These are phyloP conservation scores for Idris sp. DNA, from an alignment of 1,140 invertebrate species.

Conservation along the genomic window DNA sequence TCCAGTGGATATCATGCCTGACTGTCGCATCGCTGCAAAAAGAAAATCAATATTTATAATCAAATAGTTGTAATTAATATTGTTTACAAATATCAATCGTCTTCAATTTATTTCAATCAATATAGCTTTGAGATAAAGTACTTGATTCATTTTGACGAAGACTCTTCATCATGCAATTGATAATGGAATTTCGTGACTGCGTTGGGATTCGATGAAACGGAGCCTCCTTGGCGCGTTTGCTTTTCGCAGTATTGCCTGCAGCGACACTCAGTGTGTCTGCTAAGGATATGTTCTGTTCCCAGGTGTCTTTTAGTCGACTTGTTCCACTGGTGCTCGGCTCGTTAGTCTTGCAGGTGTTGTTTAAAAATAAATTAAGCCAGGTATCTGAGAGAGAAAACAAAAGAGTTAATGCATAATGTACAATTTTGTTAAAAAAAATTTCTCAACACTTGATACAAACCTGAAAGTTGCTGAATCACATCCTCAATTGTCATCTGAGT, in stretches of 20 bases:
- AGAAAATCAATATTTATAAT: too few species aligned
- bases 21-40: conserved; percentile 57
- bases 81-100: conserved; percentile 10
- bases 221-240: conserved; percentile 88
- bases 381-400: too few species aligned
- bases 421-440: neutral
- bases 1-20: conserved; percentile 21
- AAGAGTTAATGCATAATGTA: neutral
- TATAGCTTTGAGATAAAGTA: too few species aligned
- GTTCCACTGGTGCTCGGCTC: conserved; percentile 68
- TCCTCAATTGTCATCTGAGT: conserved; percentile 85
- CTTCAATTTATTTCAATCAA: too few species aligned
- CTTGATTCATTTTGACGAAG: conserved; percentile 60
- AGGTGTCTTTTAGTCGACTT: conserved; percentile 71
- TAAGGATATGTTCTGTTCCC: conserved; percentile 78
- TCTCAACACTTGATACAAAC: too few species aligned
- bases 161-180: conserved; percentile 63
- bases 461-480: conserved; percentile 80
- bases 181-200: conserved; percentile 70
- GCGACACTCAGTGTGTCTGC: conserved; percentile 84
- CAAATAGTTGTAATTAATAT: too few species aligned
- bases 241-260: conserved; percentile 89
- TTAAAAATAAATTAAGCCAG: conserved; percentile 71
- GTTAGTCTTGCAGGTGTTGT: conserved; percentile 70
- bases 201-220: conserved; percentile 79